phyloP scores from a whole-genome alignment of 2,797 vertebrate species.

The Picus viridis region DNA sequence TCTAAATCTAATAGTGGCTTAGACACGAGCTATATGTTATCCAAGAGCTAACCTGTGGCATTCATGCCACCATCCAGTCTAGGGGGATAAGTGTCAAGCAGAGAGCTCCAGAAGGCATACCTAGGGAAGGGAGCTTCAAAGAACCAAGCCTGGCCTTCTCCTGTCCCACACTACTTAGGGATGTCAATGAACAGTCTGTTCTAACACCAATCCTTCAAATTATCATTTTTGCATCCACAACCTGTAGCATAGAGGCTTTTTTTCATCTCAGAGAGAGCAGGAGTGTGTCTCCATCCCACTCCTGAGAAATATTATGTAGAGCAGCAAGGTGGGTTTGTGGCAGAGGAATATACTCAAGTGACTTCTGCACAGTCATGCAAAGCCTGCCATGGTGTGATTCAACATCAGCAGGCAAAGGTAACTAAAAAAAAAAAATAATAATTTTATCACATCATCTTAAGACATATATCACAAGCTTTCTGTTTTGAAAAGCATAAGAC shows the following conservation, averaged over 20 bases:
- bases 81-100: neutral
- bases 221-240: neutral
- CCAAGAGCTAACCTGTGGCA: conserved; percentile 51
- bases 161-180: neutral
- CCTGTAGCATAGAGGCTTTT: neutral
- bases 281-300: neutral
- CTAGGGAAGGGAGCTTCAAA: neutral
- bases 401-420: neutral
- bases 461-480: neutral
- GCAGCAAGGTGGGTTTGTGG: neutral
- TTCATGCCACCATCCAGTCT: neutral
- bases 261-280: neutral
- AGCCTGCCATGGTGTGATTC: neutral
- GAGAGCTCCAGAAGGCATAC: neutral
- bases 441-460: neutral
- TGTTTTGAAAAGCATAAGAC: neutral
- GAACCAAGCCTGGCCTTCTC: neutral
- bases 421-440: neutral
- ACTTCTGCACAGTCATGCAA: neutral
- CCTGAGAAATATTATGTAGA: neutral
- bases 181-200: neutral
- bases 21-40: conserved; percentile 69
- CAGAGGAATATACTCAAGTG: neutral
- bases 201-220: neutral
- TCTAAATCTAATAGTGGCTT: conserved; percentile 60